Evolutionary conservation across 2,797 vertebrate species (phyloP), one percentile per base, ranked within the genome.

Genomic region (Catamblyrhynchus diadema): DNA sequence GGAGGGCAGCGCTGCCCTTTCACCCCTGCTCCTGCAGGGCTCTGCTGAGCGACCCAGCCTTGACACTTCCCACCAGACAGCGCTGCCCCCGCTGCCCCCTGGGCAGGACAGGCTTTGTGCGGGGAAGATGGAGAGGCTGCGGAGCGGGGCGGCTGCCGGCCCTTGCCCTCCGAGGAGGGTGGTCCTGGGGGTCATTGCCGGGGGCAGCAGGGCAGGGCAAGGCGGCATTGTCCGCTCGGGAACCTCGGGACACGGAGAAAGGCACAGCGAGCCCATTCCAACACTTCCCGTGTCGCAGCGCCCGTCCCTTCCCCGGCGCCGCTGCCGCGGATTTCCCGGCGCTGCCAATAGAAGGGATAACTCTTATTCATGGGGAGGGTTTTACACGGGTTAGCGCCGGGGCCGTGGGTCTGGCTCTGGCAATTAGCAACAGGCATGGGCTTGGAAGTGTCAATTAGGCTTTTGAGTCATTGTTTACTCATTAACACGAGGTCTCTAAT

Each of bases 51-150:
- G 17, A 83, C 37, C 33, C 72, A 3, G 47, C 6, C 77, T 33
- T 4, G 6, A 50, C 2, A 8, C 92, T 96, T 96, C 95, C 95
- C 94, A 80, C 81, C 86, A 92, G 90, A 15, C 79, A 83, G 85
- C 62, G 56, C 44, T 81, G 89, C 30, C 59, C 74, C 2, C n/a
- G 21, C 53, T 10, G 81, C 56, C 60, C 66, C 90, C 64, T 39
- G 30, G 48, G 50, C 66, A 5, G 93, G 83, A 93, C 86, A 84
- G 86, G 13, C 79, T 94, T 94, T 97, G 95, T 96, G 5, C 60
- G 28, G 65, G 69, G 82, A 93, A 88, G 91, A 94, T 86, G 24
- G 95, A 94, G 88, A 84, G 88, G 88, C 51, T 56, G 93, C 20
- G 85, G 69, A 78, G 86, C 11, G 8, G 54, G 42, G 82, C 53